A percentile compares a stretch with the other conserved stretches of the same genome.
Conservation (phyloP, 2,113 vertebrate species). For the Rallus limicola region DNA sequence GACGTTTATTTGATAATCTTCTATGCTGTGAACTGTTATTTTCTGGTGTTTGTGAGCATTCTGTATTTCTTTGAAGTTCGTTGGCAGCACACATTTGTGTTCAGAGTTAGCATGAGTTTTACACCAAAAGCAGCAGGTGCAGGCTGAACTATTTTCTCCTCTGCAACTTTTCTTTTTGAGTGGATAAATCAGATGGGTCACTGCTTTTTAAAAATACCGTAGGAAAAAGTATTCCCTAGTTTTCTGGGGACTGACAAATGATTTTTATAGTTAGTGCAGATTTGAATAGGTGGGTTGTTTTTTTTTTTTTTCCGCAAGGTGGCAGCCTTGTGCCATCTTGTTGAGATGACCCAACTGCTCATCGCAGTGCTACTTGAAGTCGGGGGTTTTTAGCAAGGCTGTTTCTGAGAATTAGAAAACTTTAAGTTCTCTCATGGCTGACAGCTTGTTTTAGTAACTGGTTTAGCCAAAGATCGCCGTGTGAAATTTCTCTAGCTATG, state of each 20-base stretch:
- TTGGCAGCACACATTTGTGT: background rate
- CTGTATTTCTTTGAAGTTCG: background rate
- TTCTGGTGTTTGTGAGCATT: background rate
- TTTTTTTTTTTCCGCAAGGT: conserved; percentile 20
- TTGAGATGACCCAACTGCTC: background rate
- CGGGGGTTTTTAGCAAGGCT: background rate
- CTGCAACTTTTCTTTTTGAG: background rate
- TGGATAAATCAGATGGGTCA: background rate
- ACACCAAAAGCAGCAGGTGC: background rate
- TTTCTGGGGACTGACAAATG: background rate
- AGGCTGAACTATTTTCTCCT: background rate
- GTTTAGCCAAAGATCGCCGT: background rate
- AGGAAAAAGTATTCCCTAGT: background rate
- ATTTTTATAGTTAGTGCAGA: background rate
- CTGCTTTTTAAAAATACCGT: background rate
- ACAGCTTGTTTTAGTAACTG: background rate
- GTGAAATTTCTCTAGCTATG: background rate
- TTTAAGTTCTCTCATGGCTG: background rate
- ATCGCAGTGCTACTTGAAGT: background rate
- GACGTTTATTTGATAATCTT: background rate
- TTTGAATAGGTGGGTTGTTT: background rate
- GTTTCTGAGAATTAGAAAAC: background rate
- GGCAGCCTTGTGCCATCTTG: conserved; percentile 46
- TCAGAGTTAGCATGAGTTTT: background rate
- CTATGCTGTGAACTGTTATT: background rate